Evolutionary conservation across 1,140 invertebrate species (phyloP), one percentile per base, ranked within the genome.

Genomic region (Mercenaria mercenaria): DNA sequence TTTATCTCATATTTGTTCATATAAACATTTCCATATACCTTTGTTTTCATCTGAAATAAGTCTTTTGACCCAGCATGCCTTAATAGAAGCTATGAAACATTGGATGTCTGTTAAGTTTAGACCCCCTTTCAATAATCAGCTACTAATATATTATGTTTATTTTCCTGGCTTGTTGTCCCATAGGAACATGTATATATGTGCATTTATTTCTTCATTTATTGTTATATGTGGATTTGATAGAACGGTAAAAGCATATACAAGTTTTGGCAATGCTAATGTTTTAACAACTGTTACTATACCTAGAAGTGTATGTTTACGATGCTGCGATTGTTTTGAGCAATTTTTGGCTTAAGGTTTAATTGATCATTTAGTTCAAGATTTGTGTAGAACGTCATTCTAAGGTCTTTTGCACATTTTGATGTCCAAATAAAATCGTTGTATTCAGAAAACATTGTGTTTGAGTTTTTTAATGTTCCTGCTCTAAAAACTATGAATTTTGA

Each of bases 221-320:
- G 13, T 15, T 0, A 47, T 8, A 15, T n/a, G n/a, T n/a, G n/a
- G n/a, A n/a, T n/a, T n/a, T n/a, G n/a, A n/a, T n/a, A n/a, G n/a
- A 47, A 8, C 43, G 6, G 43, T 47, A 47, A 47, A 47, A 8
- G 43, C n/a, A 47, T 47, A 47, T 8, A 47, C 15, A 8, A 47
- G 43, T 47, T 47, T 47, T 47, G 43, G 43, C 15, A 47, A 47
- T 47, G 43, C 43, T 8, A 47, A 47, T 47, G 43, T 47, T 15
- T 47, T 47, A 47, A 8, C 26, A 20, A 77, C 74, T 41, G 41
- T 47, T 10, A 77, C 74, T 77, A 34, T 77, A 34, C 37, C 74
- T 13, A 77, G 13, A 34, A 77, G 64, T 77, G 74, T 77, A 20
- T 34, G 26, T 77, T 77, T 77, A 34, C 74, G 26, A 43, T 77